Evolutionary conservation across 2,797 vertebrate species (phyloP).

Genomic region (Gallinago stenura): DNA sequence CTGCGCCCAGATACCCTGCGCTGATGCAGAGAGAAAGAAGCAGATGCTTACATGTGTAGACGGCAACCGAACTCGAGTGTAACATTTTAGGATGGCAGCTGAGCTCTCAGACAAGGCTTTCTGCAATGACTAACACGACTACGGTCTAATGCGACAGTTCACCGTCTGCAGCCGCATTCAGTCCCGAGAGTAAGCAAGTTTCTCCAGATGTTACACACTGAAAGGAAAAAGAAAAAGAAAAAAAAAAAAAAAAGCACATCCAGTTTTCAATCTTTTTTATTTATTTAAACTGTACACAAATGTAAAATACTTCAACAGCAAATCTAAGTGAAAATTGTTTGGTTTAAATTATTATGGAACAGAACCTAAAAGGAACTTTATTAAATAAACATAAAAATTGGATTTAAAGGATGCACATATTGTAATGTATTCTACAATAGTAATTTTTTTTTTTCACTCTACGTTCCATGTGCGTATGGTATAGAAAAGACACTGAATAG

Average conservation of each 20-base stretch:
- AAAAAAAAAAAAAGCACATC: slow-evolving; percentile 23
- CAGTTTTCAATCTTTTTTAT: slow-evolving; percentile 79
- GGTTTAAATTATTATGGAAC: slow-evolving; percentile 96
- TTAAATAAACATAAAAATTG: slow-evolving; percentile 96
- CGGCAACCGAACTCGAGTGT: slow-evolving; percentile 11
- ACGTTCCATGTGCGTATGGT: slow-evolving; percentile 88
- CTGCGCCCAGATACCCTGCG: neutral
- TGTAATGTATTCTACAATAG: slow-evolving; percentile 78
- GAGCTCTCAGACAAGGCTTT: slow-evolving; percentile 62
- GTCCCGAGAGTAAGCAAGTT: slow-evolving; percentile 35
- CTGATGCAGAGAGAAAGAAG: slow-evolving; percentile 19
- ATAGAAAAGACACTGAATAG: slow-evolving; percentile 91
- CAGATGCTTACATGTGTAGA: slow-evolving; percentile 57
- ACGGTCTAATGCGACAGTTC: slow-evolving; percentile 40
- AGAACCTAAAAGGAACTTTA: slow-evolving; percentile 95
- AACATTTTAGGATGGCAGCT: slow-evolving; percentile 49
- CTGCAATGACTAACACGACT: slow-evolving; percentile 49
- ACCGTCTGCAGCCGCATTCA: slow-evolving; percentile 28
- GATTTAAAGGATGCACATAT: slow-evolving; percentile 87
- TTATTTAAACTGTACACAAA: slow-evolving; percentile 98
- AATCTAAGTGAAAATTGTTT: slow-evolving; percentile 90
- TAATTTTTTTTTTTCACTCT: slow-evolving; percentile 73
- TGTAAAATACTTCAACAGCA: slow-evolving; percentile 83
- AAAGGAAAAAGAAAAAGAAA: neutral
- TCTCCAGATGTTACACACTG: slow-evolving; percentile 63